Evolutionary conservation across 1,140 invertebrate genomes (phyloP), one percentile per base, ranked within the genome.

Genomic region (Temnothorax curvispinosus): DNA sequence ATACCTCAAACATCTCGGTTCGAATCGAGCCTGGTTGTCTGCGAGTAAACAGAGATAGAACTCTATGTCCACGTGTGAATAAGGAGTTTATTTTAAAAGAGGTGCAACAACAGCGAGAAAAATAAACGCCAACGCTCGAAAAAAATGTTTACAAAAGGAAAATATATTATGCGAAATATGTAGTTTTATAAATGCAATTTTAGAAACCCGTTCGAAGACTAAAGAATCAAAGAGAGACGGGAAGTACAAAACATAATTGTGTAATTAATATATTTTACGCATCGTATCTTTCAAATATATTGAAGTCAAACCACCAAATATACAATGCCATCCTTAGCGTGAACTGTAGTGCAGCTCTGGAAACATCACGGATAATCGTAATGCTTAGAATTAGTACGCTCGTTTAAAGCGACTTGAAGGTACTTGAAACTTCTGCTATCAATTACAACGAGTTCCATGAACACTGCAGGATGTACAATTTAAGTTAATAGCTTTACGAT

Each of bases 381-480:
- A 18, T n/a, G 15, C 52, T 54, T n/a, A 54, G 15, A 54, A 54
- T 38, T n/a, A 9, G 6, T 56, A 32, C 4, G 9, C n/a, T 21
- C 11, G 13, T 76, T 60, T 21, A 41, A 15, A 41, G 54, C 6
- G 11, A 38, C 7, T 75, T 18, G 72, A 58, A 58, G 21, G 47
- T 58, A 75, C 35, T 72, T 50, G 72, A 76, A 76, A 27, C 11
- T 27, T n/a, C 21, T 75, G 6, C 18, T 56, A 58, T 27, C 56
- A 76, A 60, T 76, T 76, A 27, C 35, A 52, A n/a, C 72, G 38
- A 44, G 74, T 76, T 76, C 54, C 35, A 1, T 6, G 54, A 75
- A 75, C 35, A 8, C 9, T 15, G 21, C 21, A 21, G 38, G 21
- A 76, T 21, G 41, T 76, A 44, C 38, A 21, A 27, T 27, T 27